Evolutionary conservation across 2,888 invertebrate species (phyloP).

Genomic region (Melanargia galathea): DNA sequence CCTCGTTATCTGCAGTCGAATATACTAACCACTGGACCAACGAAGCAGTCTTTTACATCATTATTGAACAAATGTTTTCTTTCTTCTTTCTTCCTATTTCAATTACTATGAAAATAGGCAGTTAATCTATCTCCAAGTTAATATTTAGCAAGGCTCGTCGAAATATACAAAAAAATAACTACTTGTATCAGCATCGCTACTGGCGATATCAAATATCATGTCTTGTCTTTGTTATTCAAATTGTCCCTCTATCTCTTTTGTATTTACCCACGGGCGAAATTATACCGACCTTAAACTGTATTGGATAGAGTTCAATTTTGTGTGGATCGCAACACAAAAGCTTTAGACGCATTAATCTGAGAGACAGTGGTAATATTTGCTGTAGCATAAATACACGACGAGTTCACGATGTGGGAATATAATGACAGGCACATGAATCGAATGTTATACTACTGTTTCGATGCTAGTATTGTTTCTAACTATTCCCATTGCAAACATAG

Average conservation of each 20-base stretch:
- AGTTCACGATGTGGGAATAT: too few species aligned
- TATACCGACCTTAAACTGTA: neutral
- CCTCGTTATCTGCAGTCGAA: too few species aligned
- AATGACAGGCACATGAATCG: too few species aligned
- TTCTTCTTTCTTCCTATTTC: too few species aligned
- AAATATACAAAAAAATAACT: conserved; percentile 28
- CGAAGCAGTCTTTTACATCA: too few species aligned
- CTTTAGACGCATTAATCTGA: neutral
- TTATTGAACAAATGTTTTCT: too few species aligned
- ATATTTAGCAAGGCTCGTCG: neutral
- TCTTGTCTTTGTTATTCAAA: conserved; percentile 39
- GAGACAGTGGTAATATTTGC: neutral
- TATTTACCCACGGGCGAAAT: neutral
- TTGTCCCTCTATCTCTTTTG: conserved; percentile 24
- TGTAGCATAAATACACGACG: neutral
- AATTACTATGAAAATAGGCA: too few species aligned
- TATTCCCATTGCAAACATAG: too few species aligned
- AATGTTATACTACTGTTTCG: too few species aligned
- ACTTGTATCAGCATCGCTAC: conserved; percentile 28
- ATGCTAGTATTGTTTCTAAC: too few species aligned
- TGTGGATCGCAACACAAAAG: neutral
- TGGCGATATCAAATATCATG: conserved; percentile 35
- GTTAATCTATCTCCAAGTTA: neutral
- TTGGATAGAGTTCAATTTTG: neutral
- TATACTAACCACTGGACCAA: too few species aligned